Conservation (phyloP, 2,888 invertebrate species). For the Phlogophora meticulosa region DNA sequence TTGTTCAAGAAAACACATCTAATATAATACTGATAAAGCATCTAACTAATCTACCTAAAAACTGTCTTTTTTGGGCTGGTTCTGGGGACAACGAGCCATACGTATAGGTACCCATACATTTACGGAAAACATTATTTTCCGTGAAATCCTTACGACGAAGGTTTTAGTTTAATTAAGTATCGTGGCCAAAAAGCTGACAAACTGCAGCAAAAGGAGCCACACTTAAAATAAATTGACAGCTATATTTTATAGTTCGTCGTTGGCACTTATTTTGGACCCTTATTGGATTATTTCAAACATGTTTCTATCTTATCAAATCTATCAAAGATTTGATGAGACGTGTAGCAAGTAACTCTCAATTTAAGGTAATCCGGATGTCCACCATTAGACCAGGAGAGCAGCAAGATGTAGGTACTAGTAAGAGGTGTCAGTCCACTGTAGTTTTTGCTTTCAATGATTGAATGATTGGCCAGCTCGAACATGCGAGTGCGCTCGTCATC, state of each 20-base stretch:
- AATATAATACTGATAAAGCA: too few species aligned
- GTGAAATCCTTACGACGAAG: too few species aligned
- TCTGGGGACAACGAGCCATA: too few species aligned
- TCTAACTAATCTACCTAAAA: too few species aligned
- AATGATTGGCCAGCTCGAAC: conserved; percentile 66
- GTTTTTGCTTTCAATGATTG: conserved; percentile 59
- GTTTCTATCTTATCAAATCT: conserved; percentile 19
- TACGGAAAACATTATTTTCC: too few species aligned
- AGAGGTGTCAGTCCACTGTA: conserved; percentile 51
- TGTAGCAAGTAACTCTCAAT: conserved; percentile 32
- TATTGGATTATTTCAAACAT: not conserved
- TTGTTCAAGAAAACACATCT: too few species aligned
- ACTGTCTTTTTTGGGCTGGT: too few species aligned
- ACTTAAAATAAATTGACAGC: not conserved
- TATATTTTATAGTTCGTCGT: not conserved
- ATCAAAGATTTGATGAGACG: conserved; percentile 22
- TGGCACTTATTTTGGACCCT: not conserved
- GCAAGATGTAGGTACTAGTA: conserved; percentile 44
- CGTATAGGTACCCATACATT: too few species aligned
- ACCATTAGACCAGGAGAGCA: conserved; percentile 52
- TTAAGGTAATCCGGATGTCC: conserved; percentile 43
- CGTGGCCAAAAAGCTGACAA: not conserved
- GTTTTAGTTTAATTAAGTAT: too few species aligned
- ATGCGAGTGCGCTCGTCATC: conserved; percentile 56
- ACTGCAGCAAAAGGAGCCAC: not conserved